Conservation (phyloP, 2,888 invertebrate genomes). For the Alviniconcha strummeri region DNA sequence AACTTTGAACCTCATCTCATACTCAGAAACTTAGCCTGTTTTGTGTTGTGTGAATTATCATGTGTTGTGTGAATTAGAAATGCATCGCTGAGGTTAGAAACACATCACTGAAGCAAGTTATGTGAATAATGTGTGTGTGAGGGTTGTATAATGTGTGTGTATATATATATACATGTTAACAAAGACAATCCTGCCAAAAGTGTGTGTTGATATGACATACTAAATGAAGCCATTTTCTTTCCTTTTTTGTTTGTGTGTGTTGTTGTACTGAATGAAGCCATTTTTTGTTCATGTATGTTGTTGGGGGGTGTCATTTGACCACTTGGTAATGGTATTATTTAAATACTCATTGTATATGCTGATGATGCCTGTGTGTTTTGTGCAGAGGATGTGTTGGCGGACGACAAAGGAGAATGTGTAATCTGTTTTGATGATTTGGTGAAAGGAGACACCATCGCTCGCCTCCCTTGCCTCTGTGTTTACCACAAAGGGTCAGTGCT, state of each 20-base stretch:
- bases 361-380: conserved; percentile 58
- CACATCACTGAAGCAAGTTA: too few relatives aligned
- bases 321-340: neutral
- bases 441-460: conserved; percentile 96
- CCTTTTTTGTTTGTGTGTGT: neutral
- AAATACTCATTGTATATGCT: neutral
- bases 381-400: conserved; percentile 96
- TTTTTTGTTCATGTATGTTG: neutral
- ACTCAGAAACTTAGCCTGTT: too few relatives aligned
- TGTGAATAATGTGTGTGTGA: too few relatives aligned
- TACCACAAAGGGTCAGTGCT: conserved; percentile 93
- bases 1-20: too few relatives aligned
- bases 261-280: neutral
- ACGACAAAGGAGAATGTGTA: conserved; percentile 98
- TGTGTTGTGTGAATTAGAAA: too few relatives aligned
- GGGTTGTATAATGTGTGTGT: too few relatives aligned
- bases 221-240: neutral
- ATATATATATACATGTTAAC: neutral
- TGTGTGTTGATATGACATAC: neutral
- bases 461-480: conserved; percentile 99
- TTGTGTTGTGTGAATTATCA: too few relatives aligned
- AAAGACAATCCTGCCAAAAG: neutral
- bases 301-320: too few relatives aligned
- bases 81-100: too few relatives aligned
- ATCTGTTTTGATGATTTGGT: conserved; percentile 98